These are phyloP conservation scores for Pyrrhura leucotis DNA, from an alignment of 2,797 vertebrate genomes.

Conservation along the genomic window DNA sequence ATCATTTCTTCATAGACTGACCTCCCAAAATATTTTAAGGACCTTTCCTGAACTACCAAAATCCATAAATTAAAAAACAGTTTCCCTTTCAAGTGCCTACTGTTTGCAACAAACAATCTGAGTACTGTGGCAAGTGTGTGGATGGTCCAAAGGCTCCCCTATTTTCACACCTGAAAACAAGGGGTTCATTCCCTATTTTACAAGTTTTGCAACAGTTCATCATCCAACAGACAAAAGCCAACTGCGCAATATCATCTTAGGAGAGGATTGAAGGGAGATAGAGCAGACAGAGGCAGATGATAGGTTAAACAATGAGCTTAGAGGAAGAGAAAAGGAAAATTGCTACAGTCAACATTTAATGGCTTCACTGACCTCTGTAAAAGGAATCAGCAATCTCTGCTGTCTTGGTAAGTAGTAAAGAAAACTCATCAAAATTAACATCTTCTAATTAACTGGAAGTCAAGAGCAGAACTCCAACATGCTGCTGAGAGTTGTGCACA, in stretches of 20 bases:
- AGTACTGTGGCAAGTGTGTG: not conserved
- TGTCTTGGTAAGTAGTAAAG: not conserved
- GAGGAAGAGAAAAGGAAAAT: not conserved
- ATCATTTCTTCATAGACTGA: not conserved
- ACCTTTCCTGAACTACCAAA: not conserved
- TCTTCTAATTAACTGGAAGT: not conserved
- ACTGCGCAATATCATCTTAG: not conserved
- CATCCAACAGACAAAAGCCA: not conserved
- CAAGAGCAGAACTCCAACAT: not conserved
- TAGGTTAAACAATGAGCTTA: not conserved
- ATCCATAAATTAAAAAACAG: not conserved
- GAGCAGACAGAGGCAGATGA: not conserved
- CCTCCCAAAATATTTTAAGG: not conserved
- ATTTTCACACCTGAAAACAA: not conserved
- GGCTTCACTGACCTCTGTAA: not conserved
- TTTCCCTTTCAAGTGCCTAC: not conserved
- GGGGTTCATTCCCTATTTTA: not conserved
- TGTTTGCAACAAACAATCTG: not conserved
- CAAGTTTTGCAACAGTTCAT: not conserved
- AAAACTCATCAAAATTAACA: not conserved
- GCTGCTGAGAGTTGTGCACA: not conserved
- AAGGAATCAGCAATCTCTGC: not conserved
- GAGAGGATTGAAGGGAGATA: not conserved
- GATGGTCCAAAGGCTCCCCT: rapidly evolving
- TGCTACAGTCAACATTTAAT: not conserved